Percentiles rank a stretch among this genome's conserved stretches.
These are phyloP conservation scores for Rana temporaria DNA, from an alignment of 2,113 vertebrate genomes.

Conservation along the genomic window DNA sequence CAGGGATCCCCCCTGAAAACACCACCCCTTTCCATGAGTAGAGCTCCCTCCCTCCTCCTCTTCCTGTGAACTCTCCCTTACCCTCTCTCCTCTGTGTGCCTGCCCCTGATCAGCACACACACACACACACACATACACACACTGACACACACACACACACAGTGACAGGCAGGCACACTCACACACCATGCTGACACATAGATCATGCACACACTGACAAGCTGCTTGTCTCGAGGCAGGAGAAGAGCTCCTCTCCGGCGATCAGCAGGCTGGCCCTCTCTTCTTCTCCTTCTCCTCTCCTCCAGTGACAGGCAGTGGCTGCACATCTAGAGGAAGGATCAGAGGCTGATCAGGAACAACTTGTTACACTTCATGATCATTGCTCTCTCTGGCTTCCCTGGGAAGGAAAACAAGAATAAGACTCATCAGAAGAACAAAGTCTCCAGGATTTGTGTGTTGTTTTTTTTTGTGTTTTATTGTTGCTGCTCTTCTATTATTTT, in stretches of 20 bases:
- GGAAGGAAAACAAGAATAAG: neutral
- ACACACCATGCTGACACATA: slow-evolving; percentile 1
- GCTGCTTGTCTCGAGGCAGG: neutral
- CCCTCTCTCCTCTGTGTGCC: neutral
- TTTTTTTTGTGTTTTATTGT: neutral
- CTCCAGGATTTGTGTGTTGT: slow-evolving; percentile 16
- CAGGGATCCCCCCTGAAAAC: slow-evolving; percentile 34
- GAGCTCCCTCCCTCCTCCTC: neutral
- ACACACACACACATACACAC: neutral
- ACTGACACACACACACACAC: slow-evolving; percentile 17
- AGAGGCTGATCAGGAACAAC: slow-evolving; percentile 27
- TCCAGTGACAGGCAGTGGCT: slow-evolving; percentile 15
- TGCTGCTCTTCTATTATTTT: slow-evolving; percentile 24
- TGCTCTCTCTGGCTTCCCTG: neutral
- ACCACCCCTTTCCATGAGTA: slow-evolving; percentile 11
- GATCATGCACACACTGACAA: slow-evolving; percentile 25
- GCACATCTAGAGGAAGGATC: neutral
- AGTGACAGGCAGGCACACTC: slow-evolving; percentile 22
- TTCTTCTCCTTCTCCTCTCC: neutral
- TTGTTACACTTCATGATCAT: slow-evolving; percentile 37
- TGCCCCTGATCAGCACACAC: slow-evolving; percentile 18
- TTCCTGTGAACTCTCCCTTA: slow-evolving; percentile 44
- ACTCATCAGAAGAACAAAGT: neutral
- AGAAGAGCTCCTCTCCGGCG: neutral
- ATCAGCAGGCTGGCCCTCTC: neutral